These are phyloP conservation scores for Drymodes brunneopygia DNA, from an alignment of 2,113 vertebrate species.

Conservation along the genomic window DNA sequence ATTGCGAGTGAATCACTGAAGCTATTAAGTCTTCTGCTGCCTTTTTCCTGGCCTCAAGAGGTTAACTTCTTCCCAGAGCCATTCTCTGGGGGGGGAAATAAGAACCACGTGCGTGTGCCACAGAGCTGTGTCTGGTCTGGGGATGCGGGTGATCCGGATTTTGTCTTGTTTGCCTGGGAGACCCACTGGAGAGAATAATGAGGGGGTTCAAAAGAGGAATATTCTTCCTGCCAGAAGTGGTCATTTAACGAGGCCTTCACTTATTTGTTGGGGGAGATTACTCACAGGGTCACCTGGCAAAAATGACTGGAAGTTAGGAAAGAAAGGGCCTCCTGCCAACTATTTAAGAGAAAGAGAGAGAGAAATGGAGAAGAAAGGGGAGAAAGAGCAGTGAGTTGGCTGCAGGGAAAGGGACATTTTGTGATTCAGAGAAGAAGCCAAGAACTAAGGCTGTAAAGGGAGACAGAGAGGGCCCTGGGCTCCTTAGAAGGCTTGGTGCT, in stretches of 20 bases:
- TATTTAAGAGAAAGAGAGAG: slow-evolving; percentile 20
- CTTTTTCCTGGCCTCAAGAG: slow-evolving; percentile 18
- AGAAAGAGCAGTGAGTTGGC: slow-evolving; percentile 38
- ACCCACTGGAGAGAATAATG: not conserved
- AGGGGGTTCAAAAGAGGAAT: not conserved
- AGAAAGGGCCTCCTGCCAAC: slow-evolving; percentile 48
- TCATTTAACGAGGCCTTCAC: not conserved
- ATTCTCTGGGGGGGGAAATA: not conserved
- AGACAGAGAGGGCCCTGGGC: not conserved
- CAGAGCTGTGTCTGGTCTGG: not conserved
- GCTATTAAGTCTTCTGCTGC: not conserved
- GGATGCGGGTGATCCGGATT: not conserved
- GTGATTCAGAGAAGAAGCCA: slow-evolving; percentile 33
- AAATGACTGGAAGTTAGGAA: slow-evolving; percentile 61
- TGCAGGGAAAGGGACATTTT: slow-evolving; percentile 36
- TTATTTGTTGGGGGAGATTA: slow-evolving; percentile 49
- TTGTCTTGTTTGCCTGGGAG: not conserved
- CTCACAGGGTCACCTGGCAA: slow-evolving; percentile 56
- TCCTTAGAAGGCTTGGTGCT: not conserved
- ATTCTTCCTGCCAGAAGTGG: slow-evolving; percentile 23
- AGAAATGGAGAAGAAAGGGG: slow-evolving; percentile 3
- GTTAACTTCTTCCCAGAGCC: slow-evolving; percentile 23
- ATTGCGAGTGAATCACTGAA: not conserved
- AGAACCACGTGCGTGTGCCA: not conserved
- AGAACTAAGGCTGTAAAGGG: slow-evolving; percentile 16